Evolutionary conservation across 2,888 invertebrate species (phyloP).

Genomic region (Acanthosepion pharaonis): DNA sequence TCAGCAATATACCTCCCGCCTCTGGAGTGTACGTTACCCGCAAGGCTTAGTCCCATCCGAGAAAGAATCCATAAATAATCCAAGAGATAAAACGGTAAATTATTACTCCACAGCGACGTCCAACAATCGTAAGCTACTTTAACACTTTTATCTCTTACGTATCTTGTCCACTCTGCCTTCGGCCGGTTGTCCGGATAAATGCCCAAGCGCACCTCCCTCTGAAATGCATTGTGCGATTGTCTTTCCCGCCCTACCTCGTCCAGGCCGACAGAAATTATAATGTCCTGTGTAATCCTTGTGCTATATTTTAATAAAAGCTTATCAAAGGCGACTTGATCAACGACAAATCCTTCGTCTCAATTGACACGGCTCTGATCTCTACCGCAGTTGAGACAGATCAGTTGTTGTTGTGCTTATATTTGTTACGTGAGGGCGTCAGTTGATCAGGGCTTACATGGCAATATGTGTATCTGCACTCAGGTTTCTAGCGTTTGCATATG

Average conservation of each 20-base stretch:
- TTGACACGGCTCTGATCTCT: conserved; percentile 23
- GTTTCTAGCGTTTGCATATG: background rate
- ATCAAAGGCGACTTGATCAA: background rate
- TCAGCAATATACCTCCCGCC: background rate
- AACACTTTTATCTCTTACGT: conserved; percentile 9
- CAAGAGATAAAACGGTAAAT: background rate
- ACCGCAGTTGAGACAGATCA: conserved; percentile 4
- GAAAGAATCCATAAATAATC: conserved; percentile 33
- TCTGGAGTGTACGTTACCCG: background rate
- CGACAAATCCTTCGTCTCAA: conserved; percentile 22
- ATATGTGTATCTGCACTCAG: background rate
- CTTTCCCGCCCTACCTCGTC: background rate
- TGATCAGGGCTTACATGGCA: background rate
- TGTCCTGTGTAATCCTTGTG: background rate
- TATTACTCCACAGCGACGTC: background rate
- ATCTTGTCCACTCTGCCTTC: conserved; percentile 4
- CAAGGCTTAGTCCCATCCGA: conserved; percentile 3
- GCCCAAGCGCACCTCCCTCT: background rate
- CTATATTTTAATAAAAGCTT: conserved; percentile 33
- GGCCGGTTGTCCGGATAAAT: conserved; percentile 33
- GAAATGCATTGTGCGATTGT: too few species aligned
- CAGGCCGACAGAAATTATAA: background rate
- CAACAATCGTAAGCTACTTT: conserved; percentile 8
- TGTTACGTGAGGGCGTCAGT: background rate
- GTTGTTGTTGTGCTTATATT: background rate